Conservation (phyloP, 2,888 invertebrate species). For the Xiphydria camelus region DNA sequence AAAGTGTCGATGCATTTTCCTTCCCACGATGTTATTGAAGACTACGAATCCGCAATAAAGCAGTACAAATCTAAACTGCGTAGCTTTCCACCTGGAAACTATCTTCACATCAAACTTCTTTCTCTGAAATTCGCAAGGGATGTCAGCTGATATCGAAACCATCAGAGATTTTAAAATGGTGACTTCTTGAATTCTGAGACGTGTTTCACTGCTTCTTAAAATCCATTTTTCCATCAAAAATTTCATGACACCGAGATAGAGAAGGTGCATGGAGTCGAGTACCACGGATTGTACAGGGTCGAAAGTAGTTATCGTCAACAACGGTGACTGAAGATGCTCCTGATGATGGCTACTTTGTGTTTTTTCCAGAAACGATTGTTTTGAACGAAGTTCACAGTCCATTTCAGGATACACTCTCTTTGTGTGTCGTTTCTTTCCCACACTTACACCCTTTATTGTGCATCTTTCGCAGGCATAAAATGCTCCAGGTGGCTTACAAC, state of each 20-base stretch:
- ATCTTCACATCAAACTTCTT: conserved; percentile 21
- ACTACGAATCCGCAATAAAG: conserved; percentile 16
- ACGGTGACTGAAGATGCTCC: not conserved
- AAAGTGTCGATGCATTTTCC: conserved; percentile 20
- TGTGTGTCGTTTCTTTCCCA: not conserved
- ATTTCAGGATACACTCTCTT: conserved; percentile 17
- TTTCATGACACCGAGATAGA: conserved; percentile 17
- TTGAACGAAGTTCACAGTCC: conserved; percentile 7
- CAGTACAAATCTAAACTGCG: conserved; percentile 25
- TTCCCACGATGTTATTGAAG: conserved; percentile 16
- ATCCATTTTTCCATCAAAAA: conserved; percentile 12
- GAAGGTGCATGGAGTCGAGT: conserved; percentile 29
- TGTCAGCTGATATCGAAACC: not conserved
- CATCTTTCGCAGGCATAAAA: conserved; percentile 21
- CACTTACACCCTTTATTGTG: conserved; percentile 10
- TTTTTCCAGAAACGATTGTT: conserved; percentile 15
- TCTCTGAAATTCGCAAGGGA: conserved; percentile 26
- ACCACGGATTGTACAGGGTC: conserved; percentile 20
- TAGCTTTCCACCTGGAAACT: conserved; percentile 26
- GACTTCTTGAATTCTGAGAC: conserved; percentile 1
- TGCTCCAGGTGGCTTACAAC: conserved; percentile 14
- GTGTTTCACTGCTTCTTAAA: not conserved
- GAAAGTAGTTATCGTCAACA: conserved; percentile 14
- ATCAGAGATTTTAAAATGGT: too few relatives aligned
- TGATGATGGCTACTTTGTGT: conserved; percentile 16